Evolutionary conservation across 2,888 invertebrate species (phyloP), one percentile per base, ranked within the genome.

Genomic region (Leptura quadrifasciata): DNA sequence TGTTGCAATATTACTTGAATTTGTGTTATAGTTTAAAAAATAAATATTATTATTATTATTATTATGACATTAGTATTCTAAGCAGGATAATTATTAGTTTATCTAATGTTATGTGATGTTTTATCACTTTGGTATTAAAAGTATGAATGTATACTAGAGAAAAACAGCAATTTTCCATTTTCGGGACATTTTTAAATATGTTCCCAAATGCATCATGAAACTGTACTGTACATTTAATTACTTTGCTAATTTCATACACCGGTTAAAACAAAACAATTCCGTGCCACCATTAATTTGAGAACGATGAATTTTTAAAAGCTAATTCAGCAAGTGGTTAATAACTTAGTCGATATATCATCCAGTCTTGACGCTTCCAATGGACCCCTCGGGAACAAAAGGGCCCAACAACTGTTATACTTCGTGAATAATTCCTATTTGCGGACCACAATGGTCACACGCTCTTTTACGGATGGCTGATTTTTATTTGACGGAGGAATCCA

Each of bases 351-450:
- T 83, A 81, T 79, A 83, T 83, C 82, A 83, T 58, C 61, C 52
- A 55, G 31, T 69, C 60, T 69, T 77, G 82, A 83, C 81, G 79
- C 70, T 57, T 65, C 55, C 72, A 75, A 81, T 82, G 79, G 79
- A 76, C 75, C 80, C 70, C 80, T 61, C 57, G 83, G 80, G 79
- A 82, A 76, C 10, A 61, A 69, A 76, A 71, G 75, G 75, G 63
- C 65, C 76, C 73, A 70, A 72, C 81, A 81, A 80, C 81, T 81
- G 81, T 81, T 81, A 81, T 76, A 75, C 64, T 65, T 68, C 72
- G 27, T 74, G 77, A 75, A 77, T 77, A 77, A 77, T 77, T 77
- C 72, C 72, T 69, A 69, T 74, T 72, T 61, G 71, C 65, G 58
- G 47, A 76, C 73, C 68, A 47, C 61, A 76, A 35, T 65, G 63